Base-by-base conservation (phyloP, 1,140 invertebrate genomes). In the Muscidifurax raptorellus region DNA sequence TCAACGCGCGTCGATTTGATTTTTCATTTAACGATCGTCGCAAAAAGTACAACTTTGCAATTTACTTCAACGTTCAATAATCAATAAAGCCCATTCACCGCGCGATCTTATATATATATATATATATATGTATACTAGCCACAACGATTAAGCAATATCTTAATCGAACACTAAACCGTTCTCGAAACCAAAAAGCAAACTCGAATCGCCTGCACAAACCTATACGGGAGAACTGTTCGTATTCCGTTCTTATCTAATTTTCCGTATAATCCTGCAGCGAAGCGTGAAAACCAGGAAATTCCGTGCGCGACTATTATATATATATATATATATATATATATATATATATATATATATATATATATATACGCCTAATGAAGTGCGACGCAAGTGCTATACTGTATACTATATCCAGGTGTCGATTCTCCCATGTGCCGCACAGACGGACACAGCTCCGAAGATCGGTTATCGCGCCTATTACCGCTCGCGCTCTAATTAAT, bases 271-370 rank as follows among this genome's bases (percentile, higher is more conserved):
- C 52, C 52, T 6, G 52, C 52, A 15, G n/a, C 28, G 80, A 76
- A 75, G 80, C 72, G 80, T 82, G 80, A 82, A 82, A 82, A 30
- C 71, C 47, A 82, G 72, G 80, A 82, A 82, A 66, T 76, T 76
- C 47, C 59, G n/a, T 22, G 47, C 18, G 47, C 2, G 25, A 9
- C 28, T 69, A n/a, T n/a, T 13, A 2, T 47, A 18, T 47, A 47
- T 18, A 15, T 12, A 47, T 47, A 47, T 13, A 2, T 47, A 18
- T 47, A 47, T 18, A 15, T 12, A 47, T 47, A 47, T 13, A 2
- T 47, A 18, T 47, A 47, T 18, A 15, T 12, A 47, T 47, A 47
- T 13, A 2, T 47, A 18, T 47, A 47, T 13, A 2, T 47, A 18
- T 47, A 47, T 18, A 15, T 12, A 47, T 47, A 47, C 9, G 15